Percentiles rank a stretch among this genome's conserved stretches.
Evolutionary conservation across 2,797 vertebrate genomes (phyloP).

Genomic region (Microctenopoma steveboyesi): DNA sequence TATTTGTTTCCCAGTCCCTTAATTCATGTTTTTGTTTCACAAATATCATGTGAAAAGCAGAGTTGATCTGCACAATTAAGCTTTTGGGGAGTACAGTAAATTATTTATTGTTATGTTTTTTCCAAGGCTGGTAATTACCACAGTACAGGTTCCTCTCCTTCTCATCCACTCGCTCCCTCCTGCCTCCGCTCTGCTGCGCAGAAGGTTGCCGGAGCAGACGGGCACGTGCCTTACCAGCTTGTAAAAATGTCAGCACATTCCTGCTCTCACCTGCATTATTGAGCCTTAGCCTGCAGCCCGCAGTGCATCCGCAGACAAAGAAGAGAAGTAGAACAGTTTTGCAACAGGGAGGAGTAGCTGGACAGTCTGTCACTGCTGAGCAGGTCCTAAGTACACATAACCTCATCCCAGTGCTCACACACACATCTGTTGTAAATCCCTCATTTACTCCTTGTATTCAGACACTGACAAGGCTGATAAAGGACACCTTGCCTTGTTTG

Average conservation of each 20-base stretch:
- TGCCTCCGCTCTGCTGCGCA: slow-evolving; percentile 37
- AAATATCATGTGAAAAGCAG: slow-evolving; percentile 16
- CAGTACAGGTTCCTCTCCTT: slow-evolving; percentile 40
- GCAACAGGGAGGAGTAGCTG: slow-evolving; percentile 22
- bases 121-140: slow-evolving; percentile 61
- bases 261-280: slow-evolving; percentile 57
- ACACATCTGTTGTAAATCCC: slow-evolving; percentile 41
- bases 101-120: slow-evolving; percentile 37
- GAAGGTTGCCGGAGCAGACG: slow-evolving; percentile 63
- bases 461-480: slow-evolving; percentile 61
- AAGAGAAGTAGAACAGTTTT: slow-evolving; percentile 31
- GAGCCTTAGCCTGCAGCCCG: slow-evolving; percentile 20
- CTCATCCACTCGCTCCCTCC: slow-evolving; percentile 20
- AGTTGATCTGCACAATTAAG: slow-evolving; percentile 6
- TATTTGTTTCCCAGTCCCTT: slow-evolving; percentile 30
- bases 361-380: slow-evolving; percentile 36
- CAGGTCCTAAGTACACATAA: slow-evolving; percentile 23
- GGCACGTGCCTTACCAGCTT: slow-evolving; percentile 50
- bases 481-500: slow-evolving; percentile 70
- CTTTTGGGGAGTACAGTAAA: neutral
- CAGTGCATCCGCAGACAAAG: slow-evolving; percentile 19
- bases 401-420: slow-evolving; percentile 9
- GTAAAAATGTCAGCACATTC: slow-evolving; percentile 55
- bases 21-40: slow-evolving; percentile 23
- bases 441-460: slow-evolving; percentile 47